phyloP scores from a whole-genome alignment of 30 jellyfish, hydroid and myxozoan genomes.

The Turritopsis dohrnii region DNA sequence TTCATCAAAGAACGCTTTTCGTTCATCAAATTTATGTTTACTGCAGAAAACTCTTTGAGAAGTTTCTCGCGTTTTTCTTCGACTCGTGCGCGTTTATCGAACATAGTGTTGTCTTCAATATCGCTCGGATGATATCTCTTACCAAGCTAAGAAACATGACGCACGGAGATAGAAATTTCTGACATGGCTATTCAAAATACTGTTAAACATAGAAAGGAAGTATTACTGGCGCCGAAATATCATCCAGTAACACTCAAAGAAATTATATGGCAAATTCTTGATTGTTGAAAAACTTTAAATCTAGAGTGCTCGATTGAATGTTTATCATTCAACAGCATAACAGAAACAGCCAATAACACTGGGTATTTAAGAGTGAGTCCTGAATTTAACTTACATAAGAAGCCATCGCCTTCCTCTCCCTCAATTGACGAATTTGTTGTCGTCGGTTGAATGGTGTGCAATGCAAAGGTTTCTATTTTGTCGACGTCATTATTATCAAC shows the following conservation, averaged over 20 bases:
- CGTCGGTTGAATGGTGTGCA: neutral
- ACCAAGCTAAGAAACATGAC: neutral
- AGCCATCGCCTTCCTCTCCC: neutral
- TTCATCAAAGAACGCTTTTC: constrained; percentile 72
- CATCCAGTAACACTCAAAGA: no score
- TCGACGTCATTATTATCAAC: neutral
- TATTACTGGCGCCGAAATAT: no score
- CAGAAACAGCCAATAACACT: neutral
- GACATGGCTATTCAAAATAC: no score
- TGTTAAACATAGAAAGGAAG: no score
- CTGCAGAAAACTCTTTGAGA: constrained; percentile 77
- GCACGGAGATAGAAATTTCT: neutral
- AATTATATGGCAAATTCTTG: no score
- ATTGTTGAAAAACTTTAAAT: no score
- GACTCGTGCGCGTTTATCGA: neutral
- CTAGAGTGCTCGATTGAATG: no score
- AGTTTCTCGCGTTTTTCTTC: constrained; percentile 40
- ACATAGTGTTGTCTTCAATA: neutral
- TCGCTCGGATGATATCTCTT: neutral
- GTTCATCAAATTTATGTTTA: constrained; percentile 67
- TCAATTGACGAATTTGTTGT: neutral
- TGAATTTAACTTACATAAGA: neutral
- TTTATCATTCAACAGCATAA: no score
- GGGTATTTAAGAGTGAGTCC: neutral
- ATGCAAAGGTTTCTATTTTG: neutral